These are phyloP conservation scores for Halcyon chelicuti DNA, from an alignment of 2,797 vertebrate genomes.

Conservation along the genomic window DNA sequence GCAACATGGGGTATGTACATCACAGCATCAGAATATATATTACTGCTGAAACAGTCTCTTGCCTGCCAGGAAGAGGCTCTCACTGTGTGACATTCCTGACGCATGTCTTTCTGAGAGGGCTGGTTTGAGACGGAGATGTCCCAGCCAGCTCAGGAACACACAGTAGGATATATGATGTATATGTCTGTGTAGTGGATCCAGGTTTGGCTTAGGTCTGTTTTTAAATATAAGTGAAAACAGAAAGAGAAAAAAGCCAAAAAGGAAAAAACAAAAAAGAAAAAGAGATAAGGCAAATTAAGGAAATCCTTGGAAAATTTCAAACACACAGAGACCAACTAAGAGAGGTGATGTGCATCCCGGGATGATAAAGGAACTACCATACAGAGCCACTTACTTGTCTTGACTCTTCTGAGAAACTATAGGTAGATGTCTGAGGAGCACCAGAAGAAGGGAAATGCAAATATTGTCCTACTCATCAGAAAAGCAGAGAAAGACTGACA, in stretches of 20 bases:
- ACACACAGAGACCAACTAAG: not conserved
- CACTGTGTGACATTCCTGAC: not conserved
- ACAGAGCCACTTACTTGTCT: not conserved
- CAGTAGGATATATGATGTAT: fast-evolving
- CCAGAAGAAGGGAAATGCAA: not conserved
- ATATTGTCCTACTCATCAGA: not conserved
- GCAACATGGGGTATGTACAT: not conserved
- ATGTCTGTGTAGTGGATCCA: not conserved
- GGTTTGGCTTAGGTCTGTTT: conserved; percentile 33
- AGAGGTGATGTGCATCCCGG: not conserved
- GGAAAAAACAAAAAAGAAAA: not conserved
- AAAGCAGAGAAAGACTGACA: not conserved
- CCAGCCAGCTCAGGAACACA: not conserved
- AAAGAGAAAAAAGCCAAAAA: not conserved
- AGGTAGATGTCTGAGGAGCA: not conserved
- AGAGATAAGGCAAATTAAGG: conserved; percentile 40
- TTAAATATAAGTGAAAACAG: conserved; percentile 50
- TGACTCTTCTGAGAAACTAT: not conserved
- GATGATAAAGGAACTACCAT: not conserved
- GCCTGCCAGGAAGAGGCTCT: not conserved
- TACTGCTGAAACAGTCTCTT: not conserved
- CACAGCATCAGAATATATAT: not conserved
- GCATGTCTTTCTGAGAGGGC: fast-evolving
- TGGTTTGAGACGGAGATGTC: not conserved
- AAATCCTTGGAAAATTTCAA: conserved; percentile 63